Evolutionary conservation across 2,113 vertebrate species (phyloP), one percentile per base, ranked within the genome.

Genomic region (Lasiurus cinereus): DNA sequence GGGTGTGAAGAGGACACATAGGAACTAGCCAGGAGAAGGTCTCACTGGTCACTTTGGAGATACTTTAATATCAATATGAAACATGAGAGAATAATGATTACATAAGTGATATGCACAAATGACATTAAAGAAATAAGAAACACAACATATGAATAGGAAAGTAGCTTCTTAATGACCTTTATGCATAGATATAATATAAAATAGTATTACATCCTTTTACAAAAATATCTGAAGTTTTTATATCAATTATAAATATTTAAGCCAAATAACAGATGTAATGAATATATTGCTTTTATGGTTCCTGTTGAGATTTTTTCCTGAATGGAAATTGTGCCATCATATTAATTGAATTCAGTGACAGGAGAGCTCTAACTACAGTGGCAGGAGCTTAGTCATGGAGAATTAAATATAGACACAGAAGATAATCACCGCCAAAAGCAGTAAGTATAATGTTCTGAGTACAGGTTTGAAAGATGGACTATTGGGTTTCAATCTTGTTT

Each of bases 121-220:
- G 22, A 54, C 29, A 83, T 24, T 79, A 74, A 73, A 93, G 36
- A 74, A 95, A 33, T 76, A 80, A 83, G 14, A 56, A 73, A 50
- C 31, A 79, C 13, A 86, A 33, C 3, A 27, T 5, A 46, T 3
- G 31, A 36, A 62, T 9, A 85, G 18, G 24, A 82, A 95, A 56
- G 15, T 16, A 64, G 16, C 31, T 88, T 62, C 62, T 43, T 52
- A 54, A 70, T 56, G 83, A 72, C 19, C 36, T 88, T 82, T 73
- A 62, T 16, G 16, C 66, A 88, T 21, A 74, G 7, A 82, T 27
- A 76, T 2, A 78, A 22, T 13, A 79, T 62, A 87, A 86, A 64
- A 84, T 22, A 69, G 19, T 74, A 33, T 88, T 72, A 54, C 0
- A 14, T 50, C 24, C 18, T 88, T 88, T 21, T 72, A 21, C 21